A percentile compares a stretch with the other conserved stretches of the same genome.
Conservation (phyloP, 2,888 invertebrate species). For the Brachynemurus nebulosus region DNA sequence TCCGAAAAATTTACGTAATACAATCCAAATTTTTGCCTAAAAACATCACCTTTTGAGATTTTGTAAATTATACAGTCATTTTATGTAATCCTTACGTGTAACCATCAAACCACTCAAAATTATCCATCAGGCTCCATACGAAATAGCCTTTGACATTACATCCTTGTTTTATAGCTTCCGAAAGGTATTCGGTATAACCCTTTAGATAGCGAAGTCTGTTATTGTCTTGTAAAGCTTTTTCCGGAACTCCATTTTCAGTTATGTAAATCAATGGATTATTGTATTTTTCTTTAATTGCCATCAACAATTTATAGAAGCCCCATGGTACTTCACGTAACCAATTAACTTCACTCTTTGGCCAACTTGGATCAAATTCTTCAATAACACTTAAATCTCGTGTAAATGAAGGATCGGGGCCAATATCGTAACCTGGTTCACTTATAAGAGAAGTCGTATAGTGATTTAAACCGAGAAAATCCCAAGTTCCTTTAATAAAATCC, state of each 20-base stretch:
- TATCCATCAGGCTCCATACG: slow-evolving; percentile 68
- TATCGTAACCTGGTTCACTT: slow-evolving; percentile 15
- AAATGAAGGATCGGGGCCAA: slow-evolving; percentile 35
- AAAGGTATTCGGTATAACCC: not conserved
- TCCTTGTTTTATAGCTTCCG: slow-evolving; percentile 39
- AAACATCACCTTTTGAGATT: not conserved
- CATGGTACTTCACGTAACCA: slow-evolving; percentile 34
- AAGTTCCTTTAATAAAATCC: slow-evolving; percentile 40
- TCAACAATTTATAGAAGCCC: slow-evolving; percentile 42
- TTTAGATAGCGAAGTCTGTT: slow-evolving; percentile 38
- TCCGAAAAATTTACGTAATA: slow-evolving; percentile 8
- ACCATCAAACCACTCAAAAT: slow-evolving; percentile 67
- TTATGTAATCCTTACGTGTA: slow-evolving; percentile 42
- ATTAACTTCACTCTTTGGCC: slow-evolving; percentile 26
- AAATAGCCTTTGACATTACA: slow-evolving; percentile 52
- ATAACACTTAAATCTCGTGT: slow-evolving; percentile 46
- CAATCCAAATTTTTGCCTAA: slow-evolving; percentile 6
- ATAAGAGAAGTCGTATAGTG: slow-evolving; percentile 49
- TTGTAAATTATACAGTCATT: not conserved
- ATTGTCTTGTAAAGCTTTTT: slow-evolving; percentile 35
- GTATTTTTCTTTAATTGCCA: slow-evolving; percentile 43
- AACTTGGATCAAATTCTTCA: slow-evolving; percentile 39
- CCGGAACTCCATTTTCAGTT: slow-evolving; percentile 45
- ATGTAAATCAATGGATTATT: slow-evolving; percentile 42
- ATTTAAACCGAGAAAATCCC: slow-evolving; percentile 63